Conservation (phyloP, 2,888 invertebrate genomes). For the Lepidochrysops patricia region DNA sequence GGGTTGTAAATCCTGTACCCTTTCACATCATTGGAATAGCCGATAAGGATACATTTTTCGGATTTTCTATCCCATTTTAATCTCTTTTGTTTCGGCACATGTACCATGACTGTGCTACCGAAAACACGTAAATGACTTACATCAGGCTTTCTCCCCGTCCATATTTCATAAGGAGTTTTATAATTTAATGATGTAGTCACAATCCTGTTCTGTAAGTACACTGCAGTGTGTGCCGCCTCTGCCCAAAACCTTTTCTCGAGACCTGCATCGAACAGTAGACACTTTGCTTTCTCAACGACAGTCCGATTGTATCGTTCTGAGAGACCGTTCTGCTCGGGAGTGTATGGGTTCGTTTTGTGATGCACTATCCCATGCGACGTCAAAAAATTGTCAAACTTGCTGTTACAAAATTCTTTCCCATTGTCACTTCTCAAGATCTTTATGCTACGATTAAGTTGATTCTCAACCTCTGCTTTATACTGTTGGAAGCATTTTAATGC, state of each 20-base stretch:
- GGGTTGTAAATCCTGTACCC: slow-evolving; percentile 26
- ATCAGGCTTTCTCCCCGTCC: slow-evolving; percentile 15
- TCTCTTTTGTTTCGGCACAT: slow-evolving; percentile 25
- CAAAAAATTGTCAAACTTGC: slow-evolving; percentile 10
- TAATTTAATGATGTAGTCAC: slow-evolving; percentile 3
- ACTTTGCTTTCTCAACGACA: slow-evolving; percentile 22
- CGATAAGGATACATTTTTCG: slow-evolving; percentile 24
- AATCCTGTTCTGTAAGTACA: slow-evolving; percentile 16
- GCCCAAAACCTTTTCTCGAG: slow-evolving; percentile 15
- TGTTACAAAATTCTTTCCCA: slow-evolving; percentile 8
- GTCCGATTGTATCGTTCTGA: slow-evolving; percentile 25
- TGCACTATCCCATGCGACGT: slow-evolving; percentile 17
- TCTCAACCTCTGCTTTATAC: slow-evolving; percentile 3
- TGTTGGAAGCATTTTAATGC: slow-evolving; percentile 8
- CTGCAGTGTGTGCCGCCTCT: slow-evolving; percentile 14
- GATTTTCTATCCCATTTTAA: slow-evolving; percentile 27
- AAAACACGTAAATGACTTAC: slow-evolving; percentile 23
- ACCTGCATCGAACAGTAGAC: slow-evolving; percentile 17
- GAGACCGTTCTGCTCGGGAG: slow-evolving; percentile 25
- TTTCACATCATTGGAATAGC: slow-evolving; percentile 25
- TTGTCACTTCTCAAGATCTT: slow-evolving; percentile 12
- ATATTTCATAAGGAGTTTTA: slow-evolving; percentile 12
- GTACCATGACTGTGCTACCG: slow-evolving; percentile 24
- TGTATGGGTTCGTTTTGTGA: slow-evolving; percentile 19
- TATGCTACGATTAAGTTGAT: slow-evolving; percentile 14